These are phyloP conservation scores for Strongylocentrotus purpuratus DNA, from an alignment of 35 echinoderm and acorn worm species.

Conservation along the genomic window DNA sequence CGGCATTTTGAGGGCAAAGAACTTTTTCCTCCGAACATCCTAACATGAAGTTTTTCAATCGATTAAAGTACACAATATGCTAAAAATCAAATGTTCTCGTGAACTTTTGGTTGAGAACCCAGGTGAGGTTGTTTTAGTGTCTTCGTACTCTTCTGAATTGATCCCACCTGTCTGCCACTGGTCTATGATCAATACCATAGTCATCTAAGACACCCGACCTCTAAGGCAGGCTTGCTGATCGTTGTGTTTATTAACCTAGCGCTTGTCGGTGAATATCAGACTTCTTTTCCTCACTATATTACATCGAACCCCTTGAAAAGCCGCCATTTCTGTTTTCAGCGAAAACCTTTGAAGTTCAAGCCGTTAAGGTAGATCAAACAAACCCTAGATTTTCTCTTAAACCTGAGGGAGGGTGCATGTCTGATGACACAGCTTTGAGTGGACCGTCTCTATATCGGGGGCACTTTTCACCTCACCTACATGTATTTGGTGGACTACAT, in stretches of 20 bases:
- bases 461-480: not conserved
- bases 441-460: not conserved
- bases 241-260: not conserved
- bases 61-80: too few relatives aligned
- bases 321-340: not conserved
- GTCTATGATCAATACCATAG: not conserved
- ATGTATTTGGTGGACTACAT: too few relatives aligned
- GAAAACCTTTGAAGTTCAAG: not conserved
- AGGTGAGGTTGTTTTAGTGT: not conserved
- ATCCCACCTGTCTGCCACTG: not conserved
- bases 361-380: not conserved
- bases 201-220: not conserved
- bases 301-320: slow-evolving; percentile 1
- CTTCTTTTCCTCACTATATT: not conserved
- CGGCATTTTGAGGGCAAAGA: too few relatives aligned
- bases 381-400: not conserved
- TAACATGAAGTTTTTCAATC: too few relatives aligned
- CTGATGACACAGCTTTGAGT: not conserved
- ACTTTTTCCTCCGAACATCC: too few relatives aligned
- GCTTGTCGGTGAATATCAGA: not conserved
- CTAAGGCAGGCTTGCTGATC: not conserved
- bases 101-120: too few relatives aligned
- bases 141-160: not conserved
- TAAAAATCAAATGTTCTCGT: too few relatives aligned
- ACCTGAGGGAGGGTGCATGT: not conserved